Evolutionary conservation across 37 sponge, comb jelly and placozoan species (phyloP), one percentile per base, ranked within the genome.

Genomic region (Halichondria panicea): DNA sequence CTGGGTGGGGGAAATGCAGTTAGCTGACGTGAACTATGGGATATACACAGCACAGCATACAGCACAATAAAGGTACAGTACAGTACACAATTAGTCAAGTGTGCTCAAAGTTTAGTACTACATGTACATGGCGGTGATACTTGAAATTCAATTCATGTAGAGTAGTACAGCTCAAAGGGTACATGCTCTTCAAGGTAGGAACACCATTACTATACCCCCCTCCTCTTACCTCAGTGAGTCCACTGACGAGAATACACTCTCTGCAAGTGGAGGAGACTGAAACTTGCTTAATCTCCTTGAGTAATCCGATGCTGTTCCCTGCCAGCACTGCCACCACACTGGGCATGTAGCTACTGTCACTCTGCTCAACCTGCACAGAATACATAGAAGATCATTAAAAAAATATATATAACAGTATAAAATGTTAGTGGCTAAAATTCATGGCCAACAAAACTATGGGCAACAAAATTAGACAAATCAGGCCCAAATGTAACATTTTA

Each of bases 261-360:
- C 74, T 54, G 13, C 67, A 72, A 7, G 77, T 45, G 24, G 88
- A 63, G 3, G 84, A 68, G 4, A 96, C 66, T 27, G 92, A 41
- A 22, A 79, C 76, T 32, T 73, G 71, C 43, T 89, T 88, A 34
- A 96, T 58, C 35, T 84, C 87, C 66, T 80, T 86, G 41, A 96
- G 60, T 7, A 70, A 62, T 19, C 84, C 81, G 33, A 81, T 35
- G 2, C 80, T 87, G 61, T 76, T 72, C 1, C 97, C 97, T 22
- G 71, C 91, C 24, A 80, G 53, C 15, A 93, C 75, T 1, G 78
- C 74, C 36, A 90, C 84, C 40, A 66, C 15, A 1, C 67, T 39
- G 28, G 94, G 94, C 82, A 82, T 89, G 87, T 91, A 94, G 82
- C 95, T 94, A 46, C 78, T 72, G 81, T 94, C 95, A 1, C 63